Evolutionary conservation across 2,113 vertebrate genomes (phyloP).

Genomic region (Varanus komodoensis): DNA sequence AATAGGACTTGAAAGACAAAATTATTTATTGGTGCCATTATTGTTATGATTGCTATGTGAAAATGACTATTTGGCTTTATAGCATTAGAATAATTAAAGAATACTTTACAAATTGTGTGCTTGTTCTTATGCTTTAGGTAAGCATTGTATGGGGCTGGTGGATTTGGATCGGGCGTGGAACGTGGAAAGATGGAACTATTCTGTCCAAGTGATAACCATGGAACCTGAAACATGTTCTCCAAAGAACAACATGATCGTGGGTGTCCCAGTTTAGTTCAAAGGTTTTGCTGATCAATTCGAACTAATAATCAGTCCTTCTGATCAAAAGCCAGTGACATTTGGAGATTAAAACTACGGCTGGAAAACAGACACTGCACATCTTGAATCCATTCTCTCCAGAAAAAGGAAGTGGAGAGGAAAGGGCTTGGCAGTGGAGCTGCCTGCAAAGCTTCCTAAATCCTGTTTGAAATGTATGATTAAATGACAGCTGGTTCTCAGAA

Average conservation of each 20-base stretch:
- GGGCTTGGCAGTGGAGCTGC: conserved; percentile 34
- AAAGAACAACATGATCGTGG: conserved; percentile 97
- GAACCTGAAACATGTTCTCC: conserved; percentile 95
- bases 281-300: conserved; percentile 36
- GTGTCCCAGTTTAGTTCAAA: conserved; percentile 70
- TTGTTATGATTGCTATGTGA: not conserved
- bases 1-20: not conserved
- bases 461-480: conserved; percentile 40
- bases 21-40: not conserved
- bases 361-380: conserved; percentile 38
- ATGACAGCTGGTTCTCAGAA: conserved; percentile 46
- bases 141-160: conserved; percentile 96
- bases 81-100: not conserved
- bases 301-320: conserved; percentile 38
- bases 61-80: not conserved
- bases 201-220: conserved; percentile 91
- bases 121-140: conserved; percentile 81
- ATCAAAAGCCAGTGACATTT: conserved; percentile 46
- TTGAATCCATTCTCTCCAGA: conserved; percentile 40
- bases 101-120: not conserved
- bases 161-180: conserved; percentile 93
- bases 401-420: conserved; percentile 53
- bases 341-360: conserved; percentile 38
- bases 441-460: conserved; percentile 44
- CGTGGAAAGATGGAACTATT: conserved; percentile 88